phyloP scores from a whole-genome alignment of 2,797 vertebrate genomes.

The Molossus molossus region DNA sequence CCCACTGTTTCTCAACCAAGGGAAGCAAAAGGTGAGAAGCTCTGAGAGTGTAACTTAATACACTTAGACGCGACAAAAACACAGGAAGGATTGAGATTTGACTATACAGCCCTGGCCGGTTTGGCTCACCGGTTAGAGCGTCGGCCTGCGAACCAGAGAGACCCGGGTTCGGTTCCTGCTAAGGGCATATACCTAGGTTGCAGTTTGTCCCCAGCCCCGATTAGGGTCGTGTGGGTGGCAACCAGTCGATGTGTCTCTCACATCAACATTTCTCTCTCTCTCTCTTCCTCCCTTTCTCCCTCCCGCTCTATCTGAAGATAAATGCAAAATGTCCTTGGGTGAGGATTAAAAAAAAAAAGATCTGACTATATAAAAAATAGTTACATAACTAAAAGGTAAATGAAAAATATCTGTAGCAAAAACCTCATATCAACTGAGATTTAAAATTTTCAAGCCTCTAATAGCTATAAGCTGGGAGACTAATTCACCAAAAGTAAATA shows the following conservation, averaged over 20 bases:
- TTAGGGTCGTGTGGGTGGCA: too few species aligned
- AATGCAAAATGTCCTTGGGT: too few species aligned
- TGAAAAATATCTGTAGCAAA: neutral
- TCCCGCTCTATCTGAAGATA: too few species aligned
- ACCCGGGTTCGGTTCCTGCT: too few species aligned
- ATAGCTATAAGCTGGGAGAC: neutral
- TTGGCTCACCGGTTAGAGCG: too few species aligned
- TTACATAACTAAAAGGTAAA: slow-evolving; percentile 12
- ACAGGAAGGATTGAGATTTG: neutral
- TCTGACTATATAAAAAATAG: neutral
- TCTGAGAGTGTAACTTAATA: neutral
- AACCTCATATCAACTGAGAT: neutral
- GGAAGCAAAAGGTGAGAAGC: neutral
- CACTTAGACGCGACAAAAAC: neutral
- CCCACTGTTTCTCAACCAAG: neutral
- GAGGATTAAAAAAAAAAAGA: neutral
- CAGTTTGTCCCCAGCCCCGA: too few species aligned
- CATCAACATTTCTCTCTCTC: too few species aligned
- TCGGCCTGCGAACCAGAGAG: too few species aligned
- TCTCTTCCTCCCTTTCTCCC: too few species aligned
- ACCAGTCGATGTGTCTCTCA: too few species aligned
- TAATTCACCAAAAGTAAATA: neutral
- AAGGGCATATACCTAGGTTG: too few species aligned
- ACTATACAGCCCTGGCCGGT: too few species aligned
- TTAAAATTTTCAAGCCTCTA: neutral